Evolutionary conservation across 2,113 vertebrate genomes (phyloP).

Genomic region (Irena cyanogastra): DNA sequence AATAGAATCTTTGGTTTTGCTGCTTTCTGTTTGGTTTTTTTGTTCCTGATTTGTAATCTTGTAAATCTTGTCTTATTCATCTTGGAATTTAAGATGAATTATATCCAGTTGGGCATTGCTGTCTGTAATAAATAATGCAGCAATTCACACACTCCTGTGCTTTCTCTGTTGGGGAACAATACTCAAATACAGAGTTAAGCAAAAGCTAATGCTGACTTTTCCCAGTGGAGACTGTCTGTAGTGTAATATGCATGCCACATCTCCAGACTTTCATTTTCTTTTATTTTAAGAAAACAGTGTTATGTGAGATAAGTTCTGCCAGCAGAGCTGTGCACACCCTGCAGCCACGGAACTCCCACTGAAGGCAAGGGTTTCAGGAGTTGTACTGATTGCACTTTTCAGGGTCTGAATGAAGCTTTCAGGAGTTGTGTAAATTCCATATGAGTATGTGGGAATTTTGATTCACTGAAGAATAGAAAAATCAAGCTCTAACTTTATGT

Average conservation of each 20-base stretch:
- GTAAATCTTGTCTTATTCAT: background rate
- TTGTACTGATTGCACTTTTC: constrained; percentile 7
- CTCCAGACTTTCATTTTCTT: background rate
- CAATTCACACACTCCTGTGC: background rate
- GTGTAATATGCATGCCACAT: background rate
- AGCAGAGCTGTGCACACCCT: background rate
- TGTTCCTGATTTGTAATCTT: background rate
- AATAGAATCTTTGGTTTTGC: background rate
- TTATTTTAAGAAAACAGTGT: background rate
- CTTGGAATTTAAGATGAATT: background rate
- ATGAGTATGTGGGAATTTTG: background rate
- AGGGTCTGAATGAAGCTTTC: constrained; percentile 2
- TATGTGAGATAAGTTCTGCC: background rate
- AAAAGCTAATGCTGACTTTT: background rate
- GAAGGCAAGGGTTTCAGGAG: background rate
- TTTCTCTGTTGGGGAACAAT: background rate
- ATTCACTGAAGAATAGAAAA: background rate
- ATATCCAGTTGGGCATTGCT: background rate
- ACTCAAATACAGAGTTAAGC: background rate
- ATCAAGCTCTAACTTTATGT: background rate
- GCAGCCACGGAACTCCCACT: background rate
- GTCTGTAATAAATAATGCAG: background rate
- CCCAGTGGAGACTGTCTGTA: background rate
- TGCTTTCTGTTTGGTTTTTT: background rate
- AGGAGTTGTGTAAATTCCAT: background rate